phyloP scores from a whole-genome alignment of 2,888 invertebrate species.

The Oligia strigilis region DNA sequence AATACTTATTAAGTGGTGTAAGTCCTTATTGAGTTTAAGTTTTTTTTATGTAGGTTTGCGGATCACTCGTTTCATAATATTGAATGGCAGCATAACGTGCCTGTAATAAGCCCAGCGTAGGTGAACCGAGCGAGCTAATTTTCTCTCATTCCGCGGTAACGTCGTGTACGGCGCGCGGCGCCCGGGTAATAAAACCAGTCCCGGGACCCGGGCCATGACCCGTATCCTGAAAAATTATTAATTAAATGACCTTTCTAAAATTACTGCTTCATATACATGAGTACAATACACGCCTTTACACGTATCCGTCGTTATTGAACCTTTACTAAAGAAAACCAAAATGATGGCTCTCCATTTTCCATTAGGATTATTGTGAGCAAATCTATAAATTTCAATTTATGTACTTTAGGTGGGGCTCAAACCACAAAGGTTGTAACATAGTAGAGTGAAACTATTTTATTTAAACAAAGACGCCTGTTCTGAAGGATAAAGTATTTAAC shows the following conservation, averaged over 20 bases:
- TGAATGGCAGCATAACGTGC: constrained; percentile 8
- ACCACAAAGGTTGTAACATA: neutral
- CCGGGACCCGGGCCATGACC: constrained; percentile 49
- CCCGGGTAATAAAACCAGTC: constrained; percentile 48
- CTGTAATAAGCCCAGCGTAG: constrained; percentile 10
- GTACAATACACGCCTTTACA: constrained; percentile 23
- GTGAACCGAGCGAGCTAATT: constrained; percentile 44
- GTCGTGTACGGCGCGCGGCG: constrained; percentile 10
- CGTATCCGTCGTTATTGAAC: constrained; percentile 13
- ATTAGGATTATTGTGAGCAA: neutral
- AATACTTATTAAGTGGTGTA: too few species aligned
- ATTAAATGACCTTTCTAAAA: constrained; percentile 63
- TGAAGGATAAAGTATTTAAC: neutral
- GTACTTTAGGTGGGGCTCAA: neutral
- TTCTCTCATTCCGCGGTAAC: constrained; percentile 17
- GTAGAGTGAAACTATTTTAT: neutral
- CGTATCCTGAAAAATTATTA: constrained; percentile 58
- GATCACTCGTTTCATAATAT: constrained; percentile 24
- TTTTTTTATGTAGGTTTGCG: neutral
- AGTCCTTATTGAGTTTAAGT: neutral
- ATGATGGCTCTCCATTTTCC: neutral
- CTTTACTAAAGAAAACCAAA: constrained; percentile 5
- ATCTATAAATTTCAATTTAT: neutral
- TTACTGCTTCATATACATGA: constrained; percentile 33
- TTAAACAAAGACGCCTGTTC: neutral